phyloP scores from a whole-genome alignment of 2,888 invertebrate species.

The Trachelus tabidus region DNA sequence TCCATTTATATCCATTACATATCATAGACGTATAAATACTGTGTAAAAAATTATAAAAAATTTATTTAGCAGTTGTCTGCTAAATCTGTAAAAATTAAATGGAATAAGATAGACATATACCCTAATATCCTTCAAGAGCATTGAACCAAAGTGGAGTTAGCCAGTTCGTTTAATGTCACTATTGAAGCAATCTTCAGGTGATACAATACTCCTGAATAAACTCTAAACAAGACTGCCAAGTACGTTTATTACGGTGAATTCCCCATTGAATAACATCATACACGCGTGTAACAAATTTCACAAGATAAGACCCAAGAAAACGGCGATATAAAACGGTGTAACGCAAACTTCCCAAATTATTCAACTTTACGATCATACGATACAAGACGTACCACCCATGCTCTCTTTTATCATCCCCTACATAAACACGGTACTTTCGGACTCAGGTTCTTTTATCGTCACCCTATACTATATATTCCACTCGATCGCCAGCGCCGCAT shows the following conservation, averaged over 20 bases:
- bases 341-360: not conserved
- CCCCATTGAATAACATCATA: not conserved
- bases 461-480: not conserved
- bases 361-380: not conserved
- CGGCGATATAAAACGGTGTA: not conserved
- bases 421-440: not conserved
- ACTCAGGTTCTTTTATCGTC: not conserved
- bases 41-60: not conserved
- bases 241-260: not conserved
- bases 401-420: not conserved
- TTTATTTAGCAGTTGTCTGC: not conserved
- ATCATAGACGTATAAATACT: not conserved
- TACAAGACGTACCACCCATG: not conserved
- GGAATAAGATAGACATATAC: not conserved
- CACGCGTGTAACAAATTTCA: not conserved
- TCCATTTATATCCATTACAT: not conserved
- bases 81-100: too few relatives aligned
- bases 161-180: not conserved
- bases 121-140: not conserved
- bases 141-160: not conserved
- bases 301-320: not conserved
- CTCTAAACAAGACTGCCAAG: not conserved
- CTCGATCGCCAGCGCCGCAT: not conserved
- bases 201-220: not conserved
- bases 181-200: not conserved